Conservation (phyloP, 2,113 vertebrate genomes). For the Elephantulus edwardii region DNA sequence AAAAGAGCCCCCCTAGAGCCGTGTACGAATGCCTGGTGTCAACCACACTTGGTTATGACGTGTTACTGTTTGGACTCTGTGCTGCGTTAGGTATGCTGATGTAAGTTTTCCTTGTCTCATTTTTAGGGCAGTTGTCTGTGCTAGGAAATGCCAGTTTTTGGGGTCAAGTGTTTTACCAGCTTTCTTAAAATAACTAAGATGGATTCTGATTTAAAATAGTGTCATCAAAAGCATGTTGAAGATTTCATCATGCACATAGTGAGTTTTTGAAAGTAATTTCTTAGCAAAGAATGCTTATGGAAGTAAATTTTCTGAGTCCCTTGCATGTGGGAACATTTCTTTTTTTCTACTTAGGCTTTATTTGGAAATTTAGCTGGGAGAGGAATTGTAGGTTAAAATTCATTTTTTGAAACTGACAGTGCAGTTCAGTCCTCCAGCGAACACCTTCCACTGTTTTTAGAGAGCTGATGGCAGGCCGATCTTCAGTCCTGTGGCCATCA, state of each 20-base stretch:
- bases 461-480: neutral
- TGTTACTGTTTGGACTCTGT: neutral
- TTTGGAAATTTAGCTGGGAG: neutral
- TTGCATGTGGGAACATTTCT: neutral
- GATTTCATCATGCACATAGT: too few species aligned
- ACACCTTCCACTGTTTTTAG: neutral
- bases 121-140: neutral
- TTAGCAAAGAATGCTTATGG: neutral
- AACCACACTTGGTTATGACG: neutral
- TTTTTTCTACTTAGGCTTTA: neutral
- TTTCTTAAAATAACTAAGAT: neutral
- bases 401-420: neutral
- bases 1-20: too few species aligned
- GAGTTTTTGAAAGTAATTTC: neutral
- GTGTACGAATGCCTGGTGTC: neutral
- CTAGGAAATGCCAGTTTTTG: neutral
- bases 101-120: neutral
- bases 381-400: conserved; percentile 2
- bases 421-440: neutral
- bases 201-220: neutral
- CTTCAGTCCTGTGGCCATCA: neutral
- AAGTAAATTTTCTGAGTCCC: neutral
- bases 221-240: too few species aligned
- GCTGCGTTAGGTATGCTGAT: neutral
- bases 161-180: neutral